Percentiles rank a stretch among this genome's conserved stretches.
phyloP scores from a whole-genome alignment of 2,113 vertebrate species.

The Bos taurus region ARS-UCD2.0 NC_037338.1:32528001-32528500 shows the following conservation, averaged over 20 bases:
- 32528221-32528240: neutral
- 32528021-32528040: neutral
- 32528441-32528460: neutral
- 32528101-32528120: neutral
- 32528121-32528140: neutral
- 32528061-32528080: neutral
- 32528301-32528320: neutral
- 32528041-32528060: neutral
- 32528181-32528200: neutral
- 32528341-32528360: neutral
- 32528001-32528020: slow-evolving; percentile 5
- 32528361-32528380: neutral
- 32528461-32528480: slow-evolving; percentile 33
- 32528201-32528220: neutral
- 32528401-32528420: slow-evolving; percentile 26
- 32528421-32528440: slow-evolving; percentile 40
- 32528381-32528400: neutral
- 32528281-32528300: neutral
- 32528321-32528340: neutral
- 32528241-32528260: neutral
- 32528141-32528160: neutral
- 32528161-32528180: neutral
- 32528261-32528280: neutral
- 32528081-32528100: neutral
- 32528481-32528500: neutral